These are phyloP conservation scores for Copidosoma floridanum DNA, from an alignment of 1,140 invertebrate genomes.

Conservation along the genomic window DNA sequence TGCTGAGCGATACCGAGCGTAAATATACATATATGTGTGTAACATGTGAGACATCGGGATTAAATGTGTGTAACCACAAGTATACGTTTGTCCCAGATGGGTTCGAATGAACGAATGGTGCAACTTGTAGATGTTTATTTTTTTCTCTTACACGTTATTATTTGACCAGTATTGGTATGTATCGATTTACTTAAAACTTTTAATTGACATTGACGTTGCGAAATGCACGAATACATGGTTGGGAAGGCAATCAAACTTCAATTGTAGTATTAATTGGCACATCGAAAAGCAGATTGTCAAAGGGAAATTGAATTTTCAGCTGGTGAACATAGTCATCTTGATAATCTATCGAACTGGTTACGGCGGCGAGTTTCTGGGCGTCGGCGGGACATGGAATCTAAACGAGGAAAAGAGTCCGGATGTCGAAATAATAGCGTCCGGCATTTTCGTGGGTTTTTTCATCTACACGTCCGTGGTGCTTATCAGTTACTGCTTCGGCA, in stretches of 20 bases:
- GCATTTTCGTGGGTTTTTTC: slow-evolving; percentile 80
- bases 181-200: neutral
- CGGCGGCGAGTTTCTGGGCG: slow-evolving; percentile 75
- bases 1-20: slow-evolving; percentile 30
- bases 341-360: slow-evolving; percentile 80
- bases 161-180: too few relatives aligned
- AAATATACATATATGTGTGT: too few relatives aligned
- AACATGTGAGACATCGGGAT: slow-evolving; percentile 6
- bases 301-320: slow-evolving; percentile 52
- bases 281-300: neutral
- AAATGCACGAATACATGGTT: too few relatives aligned
- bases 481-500: slow-evolving; percentile 71
- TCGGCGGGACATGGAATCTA: slow-evolving; percentile 84
- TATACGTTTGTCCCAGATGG: slow-evolving; percentile 1
- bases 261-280: slow-evolving; percentile 1
- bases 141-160: neutral
- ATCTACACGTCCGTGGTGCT: slow-evolving; percentile 74
- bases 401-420: slow-evolving; percentile 83
- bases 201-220: too few relatives aligned
- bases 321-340: slow-evolving; percentile 76
- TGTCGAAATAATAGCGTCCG: slow-evolving; percentile 80
- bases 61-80: slow-evolving; percentile 13
- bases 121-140: neutral
- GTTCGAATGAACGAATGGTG: neutral
- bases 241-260: too few relatives aligned